These are phyloP conservation scores for Trisateles emortualis DNA, from an alignment of 2,888 invertebrate genomes.

Conservation along the genomic window DNA sequence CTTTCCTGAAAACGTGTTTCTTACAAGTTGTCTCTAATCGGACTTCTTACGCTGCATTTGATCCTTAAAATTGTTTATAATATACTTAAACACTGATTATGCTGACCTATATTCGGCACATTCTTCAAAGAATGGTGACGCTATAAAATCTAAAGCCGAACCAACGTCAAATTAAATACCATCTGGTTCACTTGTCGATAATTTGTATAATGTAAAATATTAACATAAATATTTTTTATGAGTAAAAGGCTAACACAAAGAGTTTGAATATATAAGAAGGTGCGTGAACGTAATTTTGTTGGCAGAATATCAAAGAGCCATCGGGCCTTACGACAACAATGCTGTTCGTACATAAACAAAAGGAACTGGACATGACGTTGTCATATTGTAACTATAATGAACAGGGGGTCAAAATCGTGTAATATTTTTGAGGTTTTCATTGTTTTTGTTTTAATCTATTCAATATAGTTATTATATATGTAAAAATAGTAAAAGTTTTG, in stretches of 20 bases:
- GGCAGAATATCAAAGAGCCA: slow-evolving; percentile 35
- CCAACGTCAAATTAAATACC: slow-evolving; percentile 17
- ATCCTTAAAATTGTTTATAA: not conserved
- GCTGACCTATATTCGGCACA: not conserved
- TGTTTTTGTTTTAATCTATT: too few relatives aligned
- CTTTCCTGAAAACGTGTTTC: too few relatives aligned
- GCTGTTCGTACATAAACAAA: slow-evolving; percentile 27
- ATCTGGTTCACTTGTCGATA: slow-evolving; percentile 11
- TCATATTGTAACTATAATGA: too few relatives aligned
- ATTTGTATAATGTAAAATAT: slow-evolving; percentile 14
- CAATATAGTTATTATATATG: too few relatives aligned
- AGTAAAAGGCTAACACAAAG: slow-evolving; percentile 7
- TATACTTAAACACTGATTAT: not conserved
- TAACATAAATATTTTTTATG: not conserved
- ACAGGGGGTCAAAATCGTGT: slow-evolving; percentile 8
- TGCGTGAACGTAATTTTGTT: slow-evolving; percentile 31
- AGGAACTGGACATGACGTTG: slow-evolving; percentile 31
- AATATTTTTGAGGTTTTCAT: slow-evolving; percentile 11
- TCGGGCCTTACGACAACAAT: slow-evolving; percentile 9
- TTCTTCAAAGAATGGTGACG: not conserved
- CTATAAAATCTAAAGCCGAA: slow-evolving; percentile 7
- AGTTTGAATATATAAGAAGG: slow-evolving; percentile 1
- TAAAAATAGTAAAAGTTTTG: too few relatives aligned
- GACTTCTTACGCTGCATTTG: too few relatives aligned
- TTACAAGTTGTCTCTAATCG: too few relatives aligned